Evolutionary conservation across 2,888 invertebrate species (phyloP).

Genomic region (Spicauda simplicius): DNA sequence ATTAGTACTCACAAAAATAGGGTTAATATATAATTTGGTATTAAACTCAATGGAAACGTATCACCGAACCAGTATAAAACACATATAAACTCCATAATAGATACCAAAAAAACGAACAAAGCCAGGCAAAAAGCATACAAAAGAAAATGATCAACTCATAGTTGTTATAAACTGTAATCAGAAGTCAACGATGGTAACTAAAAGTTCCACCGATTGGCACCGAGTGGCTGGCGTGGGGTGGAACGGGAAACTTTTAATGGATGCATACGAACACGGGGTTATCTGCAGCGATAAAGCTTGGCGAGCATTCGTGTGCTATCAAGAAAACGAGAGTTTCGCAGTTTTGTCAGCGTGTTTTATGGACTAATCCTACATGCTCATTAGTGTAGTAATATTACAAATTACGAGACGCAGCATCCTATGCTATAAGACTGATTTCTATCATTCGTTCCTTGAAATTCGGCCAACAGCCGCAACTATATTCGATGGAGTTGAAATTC

Average conservation of each 20-base stretch:
- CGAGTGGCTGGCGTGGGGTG: constrained; percentile 38
- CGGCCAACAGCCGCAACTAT: too few relatives aligned
- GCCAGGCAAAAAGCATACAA: constrained; percentile 4
- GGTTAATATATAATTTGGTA: too few relatives aligned
- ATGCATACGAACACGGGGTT: constrained; percentile 34
- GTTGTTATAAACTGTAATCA: constrained; percentile 32
- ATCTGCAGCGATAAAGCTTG: constrained; percentile 19
- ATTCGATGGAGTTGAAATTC: too few relatives aligned
- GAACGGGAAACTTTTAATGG: constrained; percentile 45
- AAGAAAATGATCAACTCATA: constrained; percentile 24
- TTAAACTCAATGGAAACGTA: too few relatives aligned
- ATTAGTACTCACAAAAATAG: too few relatives aligned
- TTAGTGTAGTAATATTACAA: too few relatives aligned
- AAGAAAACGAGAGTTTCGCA: constrained; percentile 17
- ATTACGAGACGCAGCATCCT: too few relatives aligned
- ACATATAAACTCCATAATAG: too few relatives aligned
- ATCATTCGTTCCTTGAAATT: too few relatives aligned
- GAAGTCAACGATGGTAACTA: constrained; percentile 28
- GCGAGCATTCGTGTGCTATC: constrained; percentile 6
- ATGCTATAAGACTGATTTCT: too few relatives aligned
- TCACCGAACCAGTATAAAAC: too few relatives aligned
- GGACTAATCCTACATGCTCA: not conserved
- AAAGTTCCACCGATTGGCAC: constrained; percentile 39
- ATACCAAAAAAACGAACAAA: too few relatives aligned
- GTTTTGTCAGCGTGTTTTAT: not conserved